A percentile compares a stretch with the other conserved stretches of the same genome.
phyloP scores from a whole-genome alignment of 2,113 vertebrate species.

The Aphyosemion australe region DNA sequence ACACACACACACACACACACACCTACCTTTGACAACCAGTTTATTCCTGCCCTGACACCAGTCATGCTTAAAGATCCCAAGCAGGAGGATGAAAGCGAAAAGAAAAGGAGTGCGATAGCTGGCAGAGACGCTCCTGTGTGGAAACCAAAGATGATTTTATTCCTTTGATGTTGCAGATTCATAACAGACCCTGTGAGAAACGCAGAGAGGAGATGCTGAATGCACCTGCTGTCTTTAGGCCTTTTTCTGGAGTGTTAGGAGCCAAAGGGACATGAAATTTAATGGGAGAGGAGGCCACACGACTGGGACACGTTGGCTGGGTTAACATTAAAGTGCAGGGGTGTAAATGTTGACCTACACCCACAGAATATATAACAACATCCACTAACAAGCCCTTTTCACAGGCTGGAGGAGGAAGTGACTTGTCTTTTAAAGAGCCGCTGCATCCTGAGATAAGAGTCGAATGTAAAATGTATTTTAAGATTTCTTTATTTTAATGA shows the following conservation, averaged over 20 bases:
- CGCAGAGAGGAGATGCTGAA: constrained; percentile 14
- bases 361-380: not conserved
- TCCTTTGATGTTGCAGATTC: constrained; percentile 60
- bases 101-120: constrained; percentile 13
- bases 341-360: constrained; percentile 6
- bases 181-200: constrained; percentile 24
- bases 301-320: not conserved
- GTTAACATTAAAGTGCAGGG: constrained; percentile 14
- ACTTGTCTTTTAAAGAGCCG: not conserved
- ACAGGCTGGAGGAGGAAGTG: not conserved
- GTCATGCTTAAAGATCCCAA: constrained; percentile 33
- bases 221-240: constrained; percentile 20
- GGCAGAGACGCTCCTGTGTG: constrained; percentile 14
- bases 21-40: constrained; percentile 26
- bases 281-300: constrained; percentile 24
- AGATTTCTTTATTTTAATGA: not conserved
- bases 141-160: constrained; percentile 23
- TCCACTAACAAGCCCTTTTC: constrained; percentile 7
- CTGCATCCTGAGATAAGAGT: not conserved
- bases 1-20: not conserved
- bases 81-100: constrained; percentile 28
- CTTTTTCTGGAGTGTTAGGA: not conserved
- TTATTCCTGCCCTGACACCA: constrained; percentile 43
- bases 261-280: constrained; percentile 11
- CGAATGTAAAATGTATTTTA: not conserved